These are phyloP conservation scores for Marmota monax DNA, from an alignment of 2,113 vertebrate genomes.

Conservation along the genomic window DNA sequence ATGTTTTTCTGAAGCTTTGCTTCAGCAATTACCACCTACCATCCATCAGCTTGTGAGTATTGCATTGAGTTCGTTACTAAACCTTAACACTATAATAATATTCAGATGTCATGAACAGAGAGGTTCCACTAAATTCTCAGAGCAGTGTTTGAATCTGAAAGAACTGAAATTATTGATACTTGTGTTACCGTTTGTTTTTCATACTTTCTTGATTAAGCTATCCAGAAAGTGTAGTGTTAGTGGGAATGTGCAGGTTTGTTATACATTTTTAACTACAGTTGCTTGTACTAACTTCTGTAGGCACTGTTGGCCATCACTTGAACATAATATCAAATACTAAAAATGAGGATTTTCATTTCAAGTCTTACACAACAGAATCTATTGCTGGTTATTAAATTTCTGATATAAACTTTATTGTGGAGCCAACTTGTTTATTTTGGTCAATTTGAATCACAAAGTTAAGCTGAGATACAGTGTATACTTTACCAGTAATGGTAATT, in stretches of 20 bases:
- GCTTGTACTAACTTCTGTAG: background rate
- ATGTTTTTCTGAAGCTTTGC: conserved; percentile 79
- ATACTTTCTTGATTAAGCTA: background rate
- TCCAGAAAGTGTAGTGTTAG: background rate
- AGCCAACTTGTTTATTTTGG: background rate
- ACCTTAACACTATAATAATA: conserved; percentile 75
- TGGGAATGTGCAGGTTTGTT: background rate
- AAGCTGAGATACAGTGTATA: background rate
- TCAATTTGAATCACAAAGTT: background rate
- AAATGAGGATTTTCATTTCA: background rate
- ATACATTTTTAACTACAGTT: background rate
- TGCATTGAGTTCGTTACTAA: conserved; percentile 82
- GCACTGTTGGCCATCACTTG: background rate
- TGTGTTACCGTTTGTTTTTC: background rate
- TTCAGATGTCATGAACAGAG: conserved; percentile 66
- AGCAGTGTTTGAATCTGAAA: background rate
- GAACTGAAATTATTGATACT: background rate
- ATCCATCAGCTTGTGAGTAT: conserved; percentile 73
- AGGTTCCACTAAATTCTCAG: conserved; percentile 33
- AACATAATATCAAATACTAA: background rate
- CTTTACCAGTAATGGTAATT: background rate
- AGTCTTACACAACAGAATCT: background rate
- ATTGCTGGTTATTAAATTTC: background rate
- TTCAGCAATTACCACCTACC: conserved; percentile 82
- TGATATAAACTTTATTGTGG: background rate